Evolutionary conservation across 2,888 invertebrate genomes (phyloP).

Genomic region (Nysson spinosus): DNA sequence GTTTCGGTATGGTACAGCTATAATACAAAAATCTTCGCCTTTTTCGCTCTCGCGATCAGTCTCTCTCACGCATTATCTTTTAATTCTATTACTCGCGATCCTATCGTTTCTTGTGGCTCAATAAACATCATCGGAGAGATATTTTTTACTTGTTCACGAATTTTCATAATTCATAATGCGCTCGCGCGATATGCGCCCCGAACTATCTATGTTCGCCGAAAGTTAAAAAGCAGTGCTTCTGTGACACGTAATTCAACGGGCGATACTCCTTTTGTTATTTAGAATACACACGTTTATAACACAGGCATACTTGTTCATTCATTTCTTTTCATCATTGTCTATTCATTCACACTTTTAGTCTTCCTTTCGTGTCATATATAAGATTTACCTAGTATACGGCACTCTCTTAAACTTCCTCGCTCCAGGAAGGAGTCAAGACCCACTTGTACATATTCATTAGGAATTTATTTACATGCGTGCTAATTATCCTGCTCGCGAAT

Average conservation of each 20-base stretch:
- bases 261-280: conserved; percentile 14
- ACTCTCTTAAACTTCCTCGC: conserved; percentile 56
- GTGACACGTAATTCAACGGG: conserved; percentile 25
- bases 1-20: conserved; percentile 76
- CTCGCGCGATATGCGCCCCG: conserved; percentile 5
- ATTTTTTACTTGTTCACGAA: no score
- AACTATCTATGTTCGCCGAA: conserved; percentile 31
- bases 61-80: conserved; percentile 51
- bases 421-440: conserved; percentile 29
- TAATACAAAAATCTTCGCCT: conserved; percentile 68
- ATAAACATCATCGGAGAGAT: conserved; percentile 37
- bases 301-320: conserved; percentile 35
- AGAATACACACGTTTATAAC: conserved; percentile 10
- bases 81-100: conserved; percentile 51
- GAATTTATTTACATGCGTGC: conserved; percentile 76
- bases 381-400: conserved; percentile 60
- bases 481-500: conserved; percentile 61
- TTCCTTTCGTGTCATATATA: conserved; percentile 46
- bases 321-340: conserved; percentile 39
- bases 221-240: conserved; percentile 15
- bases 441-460: conserved; percentile 75
- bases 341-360: conserved; percentile 24
- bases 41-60: conserved; percentile 47
- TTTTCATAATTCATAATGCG: no score
- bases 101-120: conserved; percentile 18